Conservation (phyloP, 2,888 invertebrate species). For the Chaetogeoica ovagalla region DNA sequence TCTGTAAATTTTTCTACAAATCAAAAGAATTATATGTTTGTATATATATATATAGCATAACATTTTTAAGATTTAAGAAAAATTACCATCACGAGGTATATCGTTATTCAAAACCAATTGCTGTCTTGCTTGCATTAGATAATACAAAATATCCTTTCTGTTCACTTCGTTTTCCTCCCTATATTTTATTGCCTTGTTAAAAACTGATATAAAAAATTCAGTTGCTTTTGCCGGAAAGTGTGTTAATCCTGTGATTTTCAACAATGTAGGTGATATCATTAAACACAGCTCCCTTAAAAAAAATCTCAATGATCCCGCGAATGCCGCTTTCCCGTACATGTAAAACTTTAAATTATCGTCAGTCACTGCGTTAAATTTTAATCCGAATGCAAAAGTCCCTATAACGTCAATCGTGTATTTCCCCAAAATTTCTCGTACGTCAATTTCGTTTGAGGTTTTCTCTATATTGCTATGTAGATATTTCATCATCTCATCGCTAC, state of each 20-base stretch:
- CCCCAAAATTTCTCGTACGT: slow-evolving; percentile 60
- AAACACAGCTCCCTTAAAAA: slow-evolving; percentile 54
- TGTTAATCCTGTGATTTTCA: slow-evolving; percentile 54
- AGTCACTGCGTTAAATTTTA: slow-evolving; percentile 60
- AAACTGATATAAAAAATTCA: slow-evolving; percentile 36
- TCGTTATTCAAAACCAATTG: neutral
- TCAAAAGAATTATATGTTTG: no score
- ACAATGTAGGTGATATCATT: slow-evolving; percentile 54
- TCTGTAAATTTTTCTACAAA: slow-evolving; percentile 59
- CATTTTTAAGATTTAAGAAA: neutral
- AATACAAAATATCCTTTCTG: neutral
- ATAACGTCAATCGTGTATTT: slow-evolving; percentile 63
- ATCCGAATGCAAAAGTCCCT: slow-evolving; percentile 62
- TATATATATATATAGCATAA: no score
- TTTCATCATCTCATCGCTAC: no score
- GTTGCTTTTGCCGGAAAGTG: slow-evolving; percentile 50
- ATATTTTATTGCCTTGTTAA: slow-evolving; percentile 46
- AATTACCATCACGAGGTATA: neutral
- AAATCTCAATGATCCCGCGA: slow-evolving; percentile 58
- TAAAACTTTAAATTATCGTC: slow-evolving; percentile 60
- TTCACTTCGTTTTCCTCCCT: slow-evolving; percentile 16
- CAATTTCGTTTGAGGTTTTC: slow-evolving; percentile 52
- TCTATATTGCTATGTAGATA: no score
- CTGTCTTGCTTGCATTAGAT: neutral
- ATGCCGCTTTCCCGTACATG: slow-evolving; percentile 59